These are phyloP conservation scores for Merops nubicus DNA, from an alignment of 2,113 vertebrate genomes.

Conservation along the genomic window DNA sequence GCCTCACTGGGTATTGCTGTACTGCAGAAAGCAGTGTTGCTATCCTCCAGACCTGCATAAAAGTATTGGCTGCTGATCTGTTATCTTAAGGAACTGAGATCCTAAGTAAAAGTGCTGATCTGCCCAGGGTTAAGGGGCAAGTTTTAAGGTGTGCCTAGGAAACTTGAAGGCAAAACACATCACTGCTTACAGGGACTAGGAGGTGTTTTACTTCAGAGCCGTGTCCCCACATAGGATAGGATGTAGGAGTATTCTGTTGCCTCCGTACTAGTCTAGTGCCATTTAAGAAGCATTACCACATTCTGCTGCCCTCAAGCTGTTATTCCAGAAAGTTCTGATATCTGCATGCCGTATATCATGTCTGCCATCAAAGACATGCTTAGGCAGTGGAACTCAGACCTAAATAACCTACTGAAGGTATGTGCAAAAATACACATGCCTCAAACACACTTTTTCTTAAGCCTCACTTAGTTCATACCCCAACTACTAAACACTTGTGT, in stretches of 20 bases:
- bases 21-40: not conserved
- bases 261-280: no score
- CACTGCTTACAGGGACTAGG: not conserved
- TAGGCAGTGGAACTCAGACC: not conserved
- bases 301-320: not conserved
- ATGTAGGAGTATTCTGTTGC: not conserved
- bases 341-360: fast-evolving
- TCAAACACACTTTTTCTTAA: not conserved
- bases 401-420: not conserved
- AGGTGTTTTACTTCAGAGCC: not conserved
- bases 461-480: not conserved
- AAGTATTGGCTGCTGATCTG: not conserved
- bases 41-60: not conserved
- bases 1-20: not conserved
- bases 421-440: not conserved
- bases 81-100: not conserved
- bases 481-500: not conserved
- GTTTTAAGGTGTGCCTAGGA: not conserved
- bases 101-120: not conserved
- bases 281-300: not conserved
- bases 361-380: not conserved
- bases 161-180: not conserved
- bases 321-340: not conserved
- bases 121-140: not conserved
- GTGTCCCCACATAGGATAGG: not conserved